A percentile compares a stretch with the other conserved stretches of the same genome.
Evolutionary conservation across 2,113 vertebrate genomes (phyloP).

Genomic region (Chascanopsetta lugubris): DNA sequence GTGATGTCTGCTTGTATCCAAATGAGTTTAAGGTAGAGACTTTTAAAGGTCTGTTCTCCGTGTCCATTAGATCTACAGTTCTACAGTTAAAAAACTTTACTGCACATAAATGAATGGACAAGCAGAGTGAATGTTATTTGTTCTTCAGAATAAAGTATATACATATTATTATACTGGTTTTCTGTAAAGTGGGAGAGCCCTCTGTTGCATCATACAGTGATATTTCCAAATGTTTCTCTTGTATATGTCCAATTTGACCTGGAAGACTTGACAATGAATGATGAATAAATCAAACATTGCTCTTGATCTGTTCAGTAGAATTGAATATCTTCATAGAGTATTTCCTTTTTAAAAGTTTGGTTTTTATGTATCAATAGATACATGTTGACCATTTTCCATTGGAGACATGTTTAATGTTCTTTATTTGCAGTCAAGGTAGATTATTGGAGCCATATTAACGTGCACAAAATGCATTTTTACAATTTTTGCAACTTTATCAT

Average conservation of each 20-base stretch:
- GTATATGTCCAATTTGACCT: background rate
- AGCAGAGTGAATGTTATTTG: background rate
- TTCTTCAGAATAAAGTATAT: background rate
- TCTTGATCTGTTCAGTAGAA: background rate
- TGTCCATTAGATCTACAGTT: background rate
- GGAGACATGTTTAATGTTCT: too few species aligned
- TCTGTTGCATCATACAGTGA: background rate
- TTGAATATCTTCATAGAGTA: too few species aligned
- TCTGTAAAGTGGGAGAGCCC: fast-evolving
- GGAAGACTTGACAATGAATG: background rate
- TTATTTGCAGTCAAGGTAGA: too few species aligned
- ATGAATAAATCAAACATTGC: constrained; percentile 11
- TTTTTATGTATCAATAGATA: too few species aligned
- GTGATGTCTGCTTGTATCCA: background rate
- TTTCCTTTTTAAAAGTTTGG: too few species aligned
- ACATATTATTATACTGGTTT: background rate
- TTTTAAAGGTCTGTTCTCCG: background rate
- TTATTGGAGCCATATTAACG: too few species aligned
- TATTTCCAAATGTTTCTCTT: constrained; percentile 2
- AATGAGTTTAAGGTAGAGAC: background rate
- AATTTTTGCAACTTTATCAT: too few species aligned
- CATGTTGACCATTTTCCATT: too few species aligned
- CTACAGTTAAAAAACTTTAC: background rate
- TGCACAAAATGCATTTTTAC: too few species aligned
- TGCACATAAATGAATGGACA: too few species aligned